Base-by-base conservation (phyloP, 2,888 invertebrate species). In the Erebia palarica region DNA sequence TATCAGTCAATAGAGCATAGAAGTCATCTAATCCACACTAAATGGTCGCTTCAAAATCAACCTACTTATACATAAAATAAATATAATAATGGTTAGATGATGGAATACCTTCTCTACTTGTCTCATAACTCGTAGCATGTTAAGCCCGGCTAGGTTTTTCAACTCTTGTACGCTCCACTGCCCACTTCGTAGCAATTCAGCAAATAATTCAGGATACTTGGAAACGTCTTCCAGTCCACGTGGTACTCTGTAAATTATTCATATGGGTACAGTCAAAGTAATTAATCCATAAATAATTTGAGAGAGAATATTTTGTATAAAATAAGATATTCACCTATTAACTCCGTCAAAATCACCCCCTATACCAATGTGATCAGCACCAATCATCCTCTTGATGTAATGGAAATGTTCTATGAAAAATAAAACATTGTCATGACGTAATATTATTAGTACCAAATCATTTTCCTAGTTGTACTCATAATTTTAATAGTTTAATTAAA, bases 141-240 rank as follows among this genome's bases (percentile, higher is more conserved):
- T 95, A 47, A 95, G 88, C 0, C 95, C 95, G 11, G 95, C 95
- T 65, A 95, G 86, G 84, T 95, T 95, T 87, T 95, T 95, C 75
- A 95, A 86, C 80, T 95, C 95, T 75, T 91, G 93, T 4, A 94
- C 94, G 76, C 91, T 94, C 95, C 95, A 95, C 77, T 94, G 94
- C 3, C 95, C 94, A 71, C 94, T 94, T 58, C 94, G 92, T 16
- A 95, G 89, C 59, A 95, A 91, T 81, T 95, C 95, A 9, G 95
- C 95, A 77, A 96, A 95, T 69, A 96, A 86, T 77, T 95, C 94
- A 1, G 96, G 96, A 86, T 96, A 96, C 79, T 94, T 95, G 1
- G 96, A 96, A 51, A 96, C 96, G 82, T 96, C 96, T 81, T 96
- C 96, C 72, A 96, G 81, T 0, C 96, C 96, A 63, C 94, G 91